These are phyloP conservation scores for Melanostigma gelatinosum DNA, from an alignment of 2,113 vertebrate genomes.

Conservation along the genomic window DNA sequence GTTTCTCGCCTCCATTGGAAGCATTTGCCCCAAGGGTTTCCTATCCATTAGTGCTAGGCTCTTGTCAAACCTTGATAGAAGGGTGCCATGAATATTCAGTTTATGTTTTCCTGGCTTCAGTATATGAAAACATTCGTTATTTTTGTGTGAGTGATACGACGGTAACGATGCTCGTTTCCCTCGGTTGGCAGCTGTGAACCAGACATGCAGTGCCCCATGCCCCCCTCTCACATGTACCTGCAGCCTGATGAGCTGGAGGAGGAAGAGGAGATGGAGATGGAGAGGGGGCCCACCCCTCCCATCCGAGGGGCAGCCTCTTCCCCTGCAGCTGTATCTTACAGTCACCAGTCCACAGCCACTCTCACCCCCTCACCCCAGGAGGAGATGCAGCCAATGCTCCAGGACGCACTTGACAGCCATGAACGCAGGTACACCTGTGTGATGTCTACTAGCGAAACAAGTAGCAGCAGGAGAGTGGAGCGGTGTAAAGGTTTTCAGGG, in stretches of 20 bases:
- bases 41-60: conserved; percentile 56
- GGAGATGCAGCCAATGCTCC: conserved; percentile 96
- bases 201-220: conserved; percentile 92
- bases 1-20: conserved; percentile 33
- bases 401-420: conserved; percentile 88
- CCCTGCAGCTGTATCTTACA: conserved; percentile 96
- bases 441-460: neutral
- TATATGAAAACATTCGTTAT: conserved; percentile 42
- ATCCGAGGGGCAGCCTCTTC: conserved; percentile 95
- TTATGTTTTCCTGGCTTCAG: conserved; percentile 52
- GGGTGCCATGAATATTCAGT: conserved; percentile 68
- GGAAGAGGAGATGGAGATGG: conserved; percentile 86
- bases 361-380: conserved; percentile 98
- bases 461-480: neutral
- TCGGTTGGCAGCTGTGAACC: conserved; percentile 88
- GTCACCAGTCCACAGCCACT: conserved; percentile 98
- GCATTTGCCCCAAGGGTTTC: conserved; percentile 41
- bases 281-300: conserved; percentile 93
- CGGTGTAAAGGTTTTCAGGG: neutral
- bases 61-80: conserved; percentile 64
- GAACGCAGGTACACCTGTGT: conserved; percentile 88
- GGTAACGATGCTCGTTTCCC: conserved; percentile 66
- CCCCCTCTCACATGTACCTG: conserved; percentile 96
- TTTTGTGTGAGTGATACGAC: conserved; percentile 54
- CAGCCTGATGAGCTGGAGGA: conserved; percentile 95